Evolutionary conservation across 2,797 vertebrate genomes (phyloP), one percentile per base, ranked within the genome.

Genomic region (Manis pentadactyla): DNA sequence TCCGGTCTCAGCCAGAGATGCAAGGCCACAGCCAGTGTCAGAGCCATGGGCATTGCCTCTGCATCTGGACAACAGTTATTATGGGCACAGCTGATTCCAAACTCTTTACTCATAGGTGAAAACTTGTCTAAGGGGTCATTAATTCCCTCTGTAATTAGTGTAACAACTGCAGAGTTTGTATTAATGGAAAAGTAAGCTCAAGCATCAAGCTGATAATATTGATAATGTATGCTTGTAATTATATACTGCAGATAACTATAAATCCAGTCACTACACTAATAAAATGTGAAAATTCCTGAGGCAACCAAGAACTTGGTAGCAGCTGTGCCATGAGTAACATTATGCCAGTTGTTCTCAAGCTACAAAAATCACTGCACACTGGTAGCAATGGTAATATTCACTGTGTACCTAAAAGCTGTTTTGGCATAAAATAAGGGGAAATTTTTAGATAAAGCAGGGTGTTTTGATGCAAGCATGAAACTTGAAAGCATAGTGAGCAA

Each of bases 111-210:
- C 95, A 96, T 82, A 97, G 96, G 94, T 97, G 86, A 97, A 97
- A 97, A 97, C 39, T 90, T 88, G 68, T 98, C 95, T 97, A 97
- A 97, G 94, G 69, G 57, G 94, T 97, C 81, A 97, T 98, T 98
- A 97, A 95, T 96, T 91, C 93, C 88, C 93, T 95, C 90, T 97
- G 57, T 97, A 98, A 98, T 97, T 97, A 97, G 97, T 97, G 63
- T 88, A 95, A 96, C 97, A 97, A 95, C 82, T 95, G 81, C 71
- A 97, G 90, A 85, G 96, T 95, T 96, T 96, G 34, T 93, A 94
- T 93, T 97, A 96, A 97, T 97, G 93, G 90, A 97, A 96, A 97
- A 97, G 74, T 95, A 97, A 94, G 93, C 82, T 94, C 82, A 92
- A 98, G 95, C 78, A 0, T 97, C 96, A 97, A 92, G 88, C 93